Base-by-base conservation (phyloP, 2,113 vertebrate species). In the Octodon degus region DNA sequence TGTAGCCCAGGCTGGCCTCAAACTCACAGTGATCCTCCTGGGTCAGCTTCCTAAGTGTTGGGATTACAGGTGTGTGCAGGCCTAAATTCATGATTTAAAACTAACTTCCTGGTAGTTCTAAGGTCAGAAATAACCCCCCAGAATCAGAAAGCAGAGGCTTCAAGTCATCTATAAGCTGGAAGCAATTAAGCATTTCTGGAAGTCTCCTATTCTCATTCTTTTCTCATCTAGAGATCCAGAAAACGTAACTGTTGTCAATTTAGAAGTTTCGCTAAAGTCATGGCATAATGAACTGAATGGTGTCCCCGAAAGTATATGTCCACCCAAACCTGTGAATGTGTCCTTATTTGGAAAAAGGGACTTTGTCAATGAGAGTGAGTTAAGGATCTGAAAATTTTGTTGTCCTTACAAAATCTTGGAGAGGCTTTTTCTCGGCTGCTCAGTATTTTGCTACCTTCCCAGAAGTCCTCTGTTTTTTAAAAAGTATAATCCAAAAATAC, bases 81-180 rank as follows among this genome's bases (percentile, higher is more conserved):
- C 16, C 34, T 70, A 76, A 76, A 76, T 19, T 67, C 14, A 43
- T 89, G 67, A 62, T 74, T 58, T 93, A 95, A 90, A 90, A 63
- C 17, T 93, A 84, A 34, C 10, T 62, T 96, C 85, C 62, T 79
- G n/a, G 74, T n/a, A 86, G 67, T 87, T 90, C 86, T 76, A n/a
- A 96, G 55, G 22, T 85, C 32, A 81, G 77, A 94, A 91, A 30
- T 95, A 93, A 86, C 19, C 43, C 81, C 67, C 24, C 80, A 58
- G 68, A 93, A 72, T 88, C 86, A 86, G 40, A 80, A 40, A 63
- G 50, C 17, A 80, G 25, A 43, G 40, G 80, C 47, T 79, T 88
- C 4, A 55, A 83, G 1, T 91, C 53, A 76, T 63, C 43, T 82
- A 76, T 34, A 94, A 34, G 12, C 68, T 96, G 74, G 81, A 91